Evolutionary conservation across 2,113 vertebrate genomes (phyloP).

Genomic region (Columba janthina): DNA sequence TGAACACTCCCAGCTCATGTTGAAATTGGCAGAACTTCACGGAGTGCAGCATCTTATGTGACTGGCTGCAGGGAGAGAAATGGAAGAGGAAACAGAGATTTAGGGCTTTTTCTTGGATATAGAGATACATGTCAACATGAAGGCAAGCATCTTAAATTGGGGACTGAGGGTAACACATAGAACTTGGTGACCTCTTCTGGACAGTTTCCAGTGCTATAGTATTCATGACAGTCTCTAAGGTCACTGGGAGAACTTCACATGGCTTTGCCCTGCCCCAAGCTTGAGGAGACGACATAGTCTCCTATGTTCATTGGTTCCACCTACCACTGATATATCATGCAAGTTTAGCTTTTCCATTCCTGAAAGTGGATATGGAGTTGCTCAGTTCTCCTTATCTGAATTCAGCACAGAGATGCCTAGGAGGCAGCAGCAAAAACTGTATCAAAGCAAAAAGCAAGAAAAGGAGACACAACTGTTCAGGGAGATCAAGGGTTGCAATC

Average conservation of each 20-base stretch:
- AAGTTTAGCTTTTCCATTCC: not conserved
- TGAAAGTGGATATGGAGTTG: not conserved
- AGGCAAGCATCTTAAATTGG: not conserved
- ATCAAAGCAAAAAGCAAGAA: not conserved
- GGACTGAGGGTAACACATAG: not conserved
- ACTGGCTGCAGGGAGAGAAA: not conserved
- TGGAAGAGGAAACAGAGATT: not conserved
- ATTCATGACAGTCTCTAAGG: not conserved
- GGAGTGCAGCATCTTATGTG: not conserved
- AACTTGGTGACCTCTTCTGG: not conserved
- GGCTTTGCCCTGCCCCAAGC: not conserved
- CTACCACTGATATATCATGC: not conserved
- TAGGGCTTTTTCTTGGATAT: not conserved
- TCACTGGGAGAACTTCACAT: fast-evolving
- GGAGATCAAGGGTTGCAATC: not conserved
- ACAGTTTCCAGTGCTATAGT: not conserved
- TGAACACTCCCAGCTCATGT: not conserved
- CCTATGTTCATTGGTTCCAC: not conserved
- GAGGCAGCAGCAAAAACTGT: not conserved
- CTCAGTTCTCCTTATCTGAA: not conserved
- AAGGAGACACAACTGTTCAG: not conserved
- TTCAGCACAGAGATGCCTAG: not conserved
- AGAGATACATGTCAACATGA: not conserved
- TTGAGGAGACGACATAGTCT: not conserved
- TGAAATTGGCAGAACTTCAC: not conserved